Evolutionary conservation across 2,888 invertebrate genomes (phyloP).

Genomic region (Danaus chrysippus): DNA sequence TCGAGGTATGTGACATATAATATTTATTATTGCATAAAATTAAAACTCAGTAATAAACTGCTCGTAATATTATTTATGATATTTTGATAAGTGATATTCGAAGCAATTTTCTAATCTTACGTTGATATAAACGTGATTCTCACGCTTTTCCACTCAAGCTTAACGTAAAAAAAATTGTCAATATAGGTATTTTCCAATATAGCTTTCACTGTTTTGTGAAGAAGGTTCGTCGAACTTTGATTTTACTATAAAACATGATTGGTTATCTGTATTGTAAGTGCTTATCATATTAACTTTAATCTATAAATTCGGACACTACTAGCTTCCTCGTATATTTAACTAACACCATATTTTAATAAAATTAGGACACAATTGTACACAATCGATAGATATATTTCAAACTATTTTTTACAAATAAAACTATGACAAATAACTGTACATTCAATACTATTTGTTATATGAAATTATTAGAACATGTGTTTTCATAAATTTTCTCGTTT

Average conservation of each 20-base stretch:
- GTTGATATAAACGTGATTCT: slow-evolving; percentile 20
- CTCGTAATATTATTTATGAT: slow-evolving; percentile 19
- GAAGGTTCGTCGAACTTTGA: slow-evolving; percentile 72
- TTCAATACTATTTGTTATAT: too few species aligned
- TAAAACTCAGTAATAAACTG: background rate
- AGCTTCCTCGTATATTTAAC: slow-evolving; percentile 13
- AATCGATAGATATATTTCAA: too few species aligned
- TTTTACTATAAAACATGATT: slow-evolving; percentile 46
- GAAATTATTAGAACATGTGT: too few species aligned
- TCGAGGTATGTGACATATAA: slow-evolving; percentile 62
- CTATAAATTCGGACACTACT: slow-evolving; percentile 34
- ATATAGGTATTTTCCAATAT: slow-evolving; percentile 44
- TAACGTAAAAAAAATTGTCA: slow-evolving; percentile 40
- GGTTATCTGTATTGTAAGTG: slow-evolving; percentile 56
- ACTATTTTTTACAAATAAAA: too few species aligned
- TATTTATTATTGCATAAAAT: slow-evolving; percentile 18
- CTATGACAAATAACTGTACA: too few species aligned
- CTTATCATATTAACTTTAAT: slow-evolving; percentile 54
- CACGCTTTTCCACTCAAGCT: slow-evolving; percentile 33
- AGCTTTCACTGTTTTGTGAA: slow-evolving; percentile 62
- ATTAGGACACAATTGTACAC: too few species aligned
- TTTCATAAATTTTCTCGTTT: too few species aligned
- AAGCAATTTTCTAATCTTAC: slow-evolving; percentile 22
- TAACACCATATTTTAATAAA: background rate
- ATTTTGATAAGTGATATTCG: slow-evolving; percentile 6